phyloP scores from a whole-genome alignment of 1,140 invertebrate species.

The Drosophila bipectinata region DNA sequence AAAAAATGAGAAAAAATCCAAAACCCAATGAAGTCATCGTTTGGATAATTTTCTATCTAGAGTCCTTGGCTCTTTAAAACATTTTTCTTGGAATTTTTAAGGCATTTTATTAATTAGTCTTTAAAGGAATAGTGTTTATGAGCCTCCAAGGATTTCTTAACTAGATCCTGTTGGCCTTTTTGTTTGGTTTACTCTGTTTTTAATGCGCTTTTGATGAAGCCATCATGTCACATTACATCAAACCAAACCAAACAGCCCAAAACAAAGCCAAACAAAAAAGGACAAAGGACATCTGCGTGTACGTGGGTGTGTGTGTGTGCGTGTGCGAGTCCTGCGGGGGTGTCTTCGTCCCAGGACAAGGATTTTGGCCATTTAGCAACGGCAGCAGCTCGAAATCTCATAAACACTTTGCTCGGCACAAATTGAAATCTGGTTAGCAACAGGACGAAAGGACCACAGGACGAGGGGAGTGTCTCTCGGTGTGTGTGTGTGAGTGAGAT shows the following conservation, averaged over 20 bases:
- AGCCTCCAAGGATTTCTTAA: not conserved
- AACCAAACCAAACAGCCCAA: slow-evolving; percentile 33
- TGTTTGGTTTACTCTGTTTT: slow-evolving; percentile 54
- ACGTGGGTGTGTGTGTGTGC: not conserved
- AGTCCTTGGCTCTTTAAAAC: not conserved
- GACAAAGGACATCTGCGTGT: slow-evolving; percentile 6
- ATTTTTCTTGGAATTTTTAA: not conserved
- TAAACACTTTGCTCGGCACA: slow-evolving; percentile 80
- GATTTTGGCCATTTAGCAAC: slow-evolving; percentile 55
- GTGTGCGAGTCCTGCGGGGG: slow-evolving; percentile 37
- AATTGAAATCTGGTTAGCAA: slow-evolving; percentile 79
- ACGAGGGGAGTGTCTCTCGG: not conserved
- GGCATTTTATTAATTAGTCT: not conserved
- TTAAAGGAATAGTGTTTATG: not conserved
- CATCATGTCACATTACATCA: slow-evolving; percentile 83
- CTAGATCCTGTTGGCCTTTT: slow-evolving; percentile 1
- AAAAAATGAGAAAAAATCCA: slow-evolving; percentile 4
- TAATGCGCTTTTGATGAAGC: slow-evolving; percentile 82
- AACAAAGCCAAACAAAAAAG: slow-evolving; percentile 10
- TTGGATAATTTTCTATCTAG: not conserved
- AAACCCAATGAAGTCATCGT: slow-evolving; percentile 15
- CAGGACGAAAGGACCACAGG: slow-evolving; percentile 16
- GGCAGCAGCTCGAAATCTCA: slow-evolving; percentile 67
- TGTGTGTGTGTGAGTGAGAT: not conserved
- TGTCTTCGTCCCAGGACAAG: slow-evolving; percentile 38